Evolutionary conservation across 2,888 invertebrate genomes (phyloP).

Genomic region (Epsilonema sp.): DNA sequence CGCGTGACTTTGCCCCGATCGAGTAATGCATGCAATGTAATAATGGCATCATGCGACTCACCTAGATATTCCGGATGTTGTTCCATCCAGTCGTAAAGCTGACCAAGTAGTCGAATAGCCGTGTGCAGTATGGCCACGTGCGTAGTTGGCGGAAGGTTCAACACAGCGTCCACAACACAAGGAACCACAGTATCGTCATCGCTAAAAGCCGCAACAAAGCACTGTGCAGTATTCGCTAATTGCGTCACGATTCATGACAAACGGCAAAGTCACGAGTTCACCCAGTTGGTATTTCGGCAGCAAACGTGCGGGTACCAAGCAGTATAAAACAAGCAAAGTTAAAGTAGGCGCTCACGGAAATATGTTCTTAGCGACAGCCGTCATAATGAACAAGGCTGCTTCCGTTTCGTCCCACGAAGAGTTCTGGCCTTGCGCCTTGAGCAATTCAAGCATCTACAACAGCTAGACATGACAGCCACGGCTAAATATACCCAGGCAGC

Average conservation of each 20-base stretch:
- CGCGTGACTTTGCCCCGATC: no score
- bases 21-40: no score
- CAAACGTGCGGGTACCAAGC: no score
- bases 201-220: constrained; percentile 35
- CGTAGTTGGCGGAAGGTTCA: constrained; percentile 54
- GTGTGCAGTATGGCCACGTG: constrained; percentile 75
- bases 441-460: constrained; percentile 16
- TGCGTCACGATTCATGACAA: no score
- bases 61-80: constrained; percentile 55
- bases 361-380: constrained; percentile 78
- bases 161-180: constrained; percentile 71
- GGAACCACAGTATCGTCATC: constrained; percentile 78
- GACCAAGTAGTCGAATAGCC: constrained; percentile 43
- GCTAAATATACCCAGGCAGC: constrained; percentile 4
- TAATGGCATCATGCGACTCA: no score
- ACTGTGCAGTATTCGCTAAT: no score
- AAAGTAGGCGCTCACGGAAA: no score
- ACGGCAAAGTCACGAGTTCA: no score
- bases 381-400: constrained; percentile 82
- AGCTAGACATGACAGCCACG: no score
- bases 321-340: no score
- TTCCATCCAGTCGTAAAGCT: constrained; percentile 73
- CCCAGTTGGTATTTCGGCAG: no score
- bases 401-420: constrained; percentile 75
- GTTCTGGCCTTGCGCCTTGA: constrained; percentile 35